Evolutionary conservation across 2,113 vertebrate species (phyloP).

Genomic region (Pseudonaja textilis): DNA sequence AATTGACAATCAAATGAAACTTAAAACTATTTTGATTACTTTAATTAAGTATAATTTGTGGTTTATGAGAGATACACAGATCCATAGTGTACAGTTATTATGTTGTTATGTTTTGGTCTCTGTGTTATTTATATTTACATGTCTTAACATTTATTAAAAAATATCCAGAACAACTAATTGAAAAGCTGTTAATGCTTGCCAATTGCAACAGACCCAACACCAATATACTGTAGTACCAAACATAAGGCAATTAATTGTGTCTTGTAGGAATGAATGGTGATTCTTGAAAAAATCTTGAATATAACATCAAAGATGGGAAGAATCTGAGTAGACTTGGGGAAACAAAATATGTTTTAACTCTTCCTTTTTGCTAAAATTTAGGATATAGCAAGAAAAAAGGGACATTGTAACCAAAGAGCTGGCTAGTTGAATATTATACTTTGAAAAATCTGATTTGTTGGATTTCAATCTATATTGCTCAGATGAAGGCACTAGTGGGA

Average conservation of each 20-base stretch:
- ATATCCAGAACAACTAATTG: background rate
- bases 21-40: constrained; percentile 32
- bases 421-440: background rate
- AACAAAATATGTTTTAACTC: background rate
- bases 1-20: constrained; percentile 30
- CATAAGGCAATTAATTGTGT: background rate
- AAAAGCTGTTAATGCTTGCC: background rate
- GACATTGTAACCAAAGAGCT: background rate
- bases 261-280: background rate
- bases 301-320: background rate
- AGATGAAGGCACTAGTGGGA: background rate
- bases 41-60: constrained; percentile 25
- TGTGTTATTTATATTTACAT: constrained; percentile 7
- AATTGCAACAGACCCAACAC: background rate
- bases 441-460: background rate
- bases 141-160: constrained; percentile 20
- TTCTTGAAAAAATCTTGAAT: background rate
- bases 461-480: background rate
- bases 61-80: constrained; percentile 18
- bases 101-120: constrained; percentile 14
- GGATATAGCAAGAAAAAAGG: background rate
- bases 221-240: background rate
- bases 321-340: background rate
- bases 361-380: background rate
- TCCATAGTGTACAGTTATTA: background rate